These are phyloP conservation scores for Takifugu ocellatus DNA, from an alignment of 2,797 vertebrate species.

Conservation along the genomic window DNA sequence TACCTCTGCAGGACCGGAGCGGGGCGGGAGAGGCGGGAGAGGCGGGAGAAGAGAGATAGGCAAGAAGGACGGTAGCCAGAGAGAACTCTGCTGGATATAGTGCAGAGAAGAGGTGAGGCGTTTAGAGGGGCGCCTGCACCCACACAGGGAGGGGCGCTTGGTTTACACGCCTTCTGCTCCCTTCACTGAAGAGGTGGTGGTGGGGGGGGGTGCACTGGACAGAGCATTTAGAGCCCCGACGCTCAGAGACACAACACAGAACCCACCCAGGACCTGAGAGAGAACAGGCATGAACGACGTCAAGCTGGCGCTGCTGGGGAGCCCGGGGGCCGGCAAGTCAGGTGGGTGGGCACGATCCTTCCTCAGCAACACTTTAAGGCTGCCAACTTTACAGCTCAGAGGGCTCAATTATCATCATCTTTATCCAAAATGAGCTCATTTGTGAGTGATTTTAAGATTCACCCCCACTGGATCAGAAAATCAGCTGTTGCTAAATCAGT, in stretches of 20 bases:
- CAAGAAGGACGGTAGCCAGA: slow-evolving; percentile 19
- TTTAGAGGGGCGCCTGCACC: slow-evolving; percentile 7
- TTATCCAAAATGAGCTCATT: no score
- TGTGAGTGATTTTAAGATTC: no score
- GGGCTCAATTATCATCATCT: no score
- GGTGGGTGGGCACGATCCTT: slow-evolving; percentile 42
- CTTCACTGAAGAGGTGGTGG: slow-evolving; percentile 30
- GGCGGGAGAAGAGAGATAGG: slow-evolving; percentile 27
- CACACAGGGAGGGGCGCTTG: slow-evolving; percentile 15
- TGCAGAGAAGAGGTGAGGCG: slow-evolving; percentile 25
- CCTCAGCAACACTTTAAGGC: no score
- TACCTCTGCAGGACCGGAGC: slow-evolving; percentile 22
- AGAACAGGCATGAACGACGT: slow-evolving; percentile 68
- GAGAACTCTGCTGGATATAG: slow-evolving; percentile 5
- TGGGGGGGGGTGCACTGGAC: slow-evolving; percentile 12
- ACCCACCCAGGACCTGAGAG: slow-evolving; percentile 40
- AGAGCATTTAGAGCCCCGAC: slow-evolving; percentile 30
- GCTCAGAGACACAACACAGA: slow-evolving; percentile 32
- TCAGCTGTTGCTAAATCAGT: no score
- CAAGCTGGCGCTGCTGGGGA: slow-evolving; percentile 73
- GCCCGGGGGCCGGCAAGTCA: slow-evolving; percentile 71
- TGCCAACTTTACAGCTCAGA: background rate
- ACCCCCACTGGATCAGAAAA: no score
- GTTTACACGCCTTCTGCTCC: slow-evolving; percentile 17
- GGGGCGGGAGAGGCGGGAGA: slow-evolving; percentile 16